Conservation (phyloP, 2,888 invertebrate genomes). For the Temnothorax unifasciatus region DNA sequence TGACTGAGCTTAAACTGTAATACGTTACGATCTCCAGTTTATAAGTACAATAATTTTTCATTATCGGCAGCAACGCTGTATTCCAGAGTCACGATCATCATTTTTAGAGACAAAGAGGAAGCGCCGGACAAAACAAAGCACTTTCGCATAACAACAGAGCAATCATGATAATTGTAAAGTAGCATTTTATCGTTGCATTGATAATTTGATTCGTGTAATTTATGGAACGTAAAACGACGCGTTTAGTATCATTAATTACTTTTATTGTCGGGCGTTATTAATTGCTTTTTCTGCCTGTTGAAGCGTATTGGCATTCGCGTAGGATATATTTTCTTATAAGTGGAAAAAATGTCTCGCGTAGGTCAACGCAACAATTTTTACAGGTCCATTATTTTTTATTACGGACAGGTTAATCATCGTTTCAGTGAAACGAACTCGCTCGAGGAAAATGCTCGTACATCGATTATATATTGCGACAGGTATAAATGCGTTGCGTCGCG, state of each 20-base stretch:
- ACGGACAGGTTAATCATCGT: constrained; percentile 1
- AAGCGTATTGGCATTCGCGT: not conserved
- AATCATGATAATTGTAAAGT: not conserved
- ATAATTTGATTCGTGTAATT: not conserved
- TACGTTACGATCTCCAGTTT: not conserved
- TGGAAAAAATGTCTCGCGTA: not conserved
- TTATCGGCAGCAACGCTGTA: constrained; percentile 34
- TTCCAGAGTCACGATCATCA: constrained; percentile 31
- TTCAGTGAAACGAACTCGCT: constrained; percentile 45
- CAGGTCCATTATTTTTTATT: constrained; percentile 29
- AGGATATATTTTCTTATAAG: constrained; percentile 12
- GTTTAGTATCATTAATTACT: not conserved
- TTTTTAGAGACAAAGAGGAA: constrained; percentile 46
- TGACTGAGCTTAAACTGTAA: constrained; percentile 42
- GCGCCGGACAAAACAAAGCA: not conserved
- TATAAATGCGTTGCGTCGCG: constrained; percentile 47
- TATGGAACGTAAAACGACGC: not conserved
- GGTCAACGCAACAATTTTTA: constrained; percentile 2
- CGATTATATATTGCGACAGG: constrained; percentile 28
- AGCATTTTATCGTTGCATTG: not conserved
- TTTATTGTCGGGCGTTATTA: not conserved
- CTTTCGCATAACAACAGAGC: not conserved
- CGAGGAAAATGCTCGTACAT: constrained; percentile 6
- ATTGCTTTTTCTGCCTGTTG: not conserved
- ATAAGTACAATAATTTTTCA: constrained; percentile 24